Evolutionary conservation across 2,113 vertebrate genomes (phyloP).

Genomic region (Corythornis vintsioides): DNA sequence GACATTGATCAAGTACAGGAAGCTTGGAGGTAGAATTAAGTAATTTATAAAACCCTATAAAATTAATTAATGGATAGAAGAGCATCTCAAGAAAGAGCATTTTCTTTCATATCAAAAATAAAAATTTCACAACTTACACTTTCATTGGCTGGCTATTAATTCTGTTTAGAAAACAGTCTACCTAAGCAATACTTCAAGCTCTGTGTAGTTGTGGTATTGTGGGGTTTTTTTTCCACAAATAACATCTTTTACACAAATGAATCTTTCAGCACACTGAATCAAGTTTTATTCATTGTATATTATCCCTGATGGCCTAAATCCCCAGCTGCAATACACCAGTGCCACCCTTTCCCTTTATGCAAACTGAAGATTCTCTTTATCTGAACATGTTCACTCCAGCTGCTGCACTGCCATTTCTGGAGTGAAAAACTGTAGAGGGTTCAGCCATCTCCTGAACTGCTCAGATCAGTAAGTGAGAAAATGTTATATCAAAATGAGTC

Average conservation of each 20-base stretch:
- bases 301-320: neutral
- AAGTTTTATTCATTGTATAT: neutral
- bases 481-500: neutral
- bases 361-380: neutral
- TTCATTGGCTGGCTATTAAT: neutral
- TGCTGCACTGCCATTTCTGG: neutral
- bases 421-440: neutral
- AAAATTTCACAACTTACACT: accelerated
- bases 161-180: neutral
- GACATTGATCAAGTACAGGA: neutral
- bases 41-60: neutral
- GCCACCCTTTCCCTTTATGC: neutral
- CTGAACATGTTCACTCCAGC: neutral
- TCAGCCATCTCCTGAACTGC: neutral
- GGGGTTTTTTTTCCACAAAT: neutral
- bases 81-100: neutral
- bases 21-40: neutral
- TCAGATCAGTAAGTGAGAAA: neutral
- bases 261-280: neutral
- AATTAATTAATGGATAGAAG: neutral
- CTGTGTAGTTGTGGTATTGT: neutral
- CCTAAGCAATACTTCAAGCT: neutral
- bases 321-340: neutral
- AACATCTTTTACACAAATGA: neutral
- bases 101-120: neutral